A percentile compares a stretch with the other conserved stretches of the same genome.
Evolutionary conservation across 2,888 invertebrate genomes (phyloP).

Genomic region (Quadroppia sp.): DNA sequence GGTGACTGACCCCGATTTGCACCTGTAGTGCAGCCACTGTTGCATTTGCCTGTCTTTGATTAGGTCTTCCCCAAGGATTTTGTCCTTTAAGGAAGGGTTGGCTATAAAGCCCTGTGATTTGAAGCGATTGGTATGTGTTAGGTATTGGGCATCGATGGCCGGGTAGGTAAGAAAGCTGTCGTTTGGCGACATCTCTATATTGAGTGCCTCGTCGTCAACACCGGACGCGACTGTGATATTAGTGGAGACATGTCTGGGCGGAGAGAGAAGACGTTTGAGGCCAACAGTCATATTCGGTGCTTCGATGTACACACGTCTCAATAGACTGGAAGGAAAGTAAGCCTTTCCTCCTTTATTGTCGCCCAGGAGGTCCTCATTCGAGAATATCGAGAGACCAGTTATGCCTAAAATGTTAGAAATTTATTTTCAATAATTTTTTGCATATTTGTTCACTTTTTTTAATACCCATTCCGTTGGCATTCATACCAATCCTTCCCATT

Average conservation of each 20-base stretch:
- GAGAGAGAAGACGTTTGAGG: neutral
- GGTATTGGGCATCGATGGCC: neutral
- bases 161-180: neutral
- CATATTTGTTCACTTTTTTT: neutral
- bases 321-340: neutral
- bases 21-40: neutral
- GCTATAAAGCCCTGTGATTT: neutral
- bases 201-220: neutral
- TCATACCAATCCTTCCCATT: neutral
- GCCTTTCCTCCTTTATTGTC: neutral
- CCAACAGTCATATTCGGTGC: neutral
- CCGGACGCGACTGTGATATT: neutral
- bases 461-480: neutral
- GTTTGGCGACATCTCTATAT: conserved; percentile 1
- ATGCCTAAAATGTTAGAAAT: neutral
- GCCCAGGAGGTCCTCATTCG: neutral
- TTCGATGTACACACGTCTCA: neutral
- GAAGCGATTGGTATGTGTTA: neutral
- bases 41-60: neutral
- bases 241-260: neutral
- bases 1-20: neutral
- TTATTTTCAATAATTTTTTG: neutral
- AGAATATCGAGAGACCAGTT: neutral
- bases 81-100: neutral
- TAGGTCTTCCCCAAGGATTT: neutral